phyloP scores from a whole-genome alignment of 2,797 vertebrate species.

The Liasis olivaceus region DNA sequence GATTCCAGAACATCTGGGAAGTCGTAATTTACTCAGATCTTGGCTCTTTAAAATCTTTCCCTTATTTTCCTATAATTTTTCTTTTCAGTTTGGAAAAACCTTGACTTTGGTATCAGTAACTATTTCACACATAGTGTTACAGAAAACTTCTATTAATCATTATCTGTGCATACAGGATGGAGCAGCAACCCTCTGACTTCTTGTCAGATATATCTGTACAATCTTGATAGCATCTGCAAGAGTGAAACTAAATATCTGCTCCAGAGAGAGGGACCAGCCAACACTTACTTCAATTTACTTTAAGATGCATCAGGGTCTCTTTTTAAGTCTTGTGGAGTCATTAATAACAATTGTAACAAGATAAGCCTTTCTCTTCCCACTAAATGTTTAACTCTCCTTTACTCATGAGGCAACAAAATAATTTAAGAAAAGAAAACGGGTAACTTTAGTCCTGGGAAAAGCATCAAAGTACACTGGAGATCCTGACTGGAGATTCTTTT shows the following conservation, averaged over 20 bases:
- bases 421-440: no score
- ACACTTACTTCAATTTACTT: background rate
- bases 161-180: background rate
- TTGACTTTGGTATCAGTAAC: background rate
- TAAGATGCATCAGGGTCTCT: background rate
- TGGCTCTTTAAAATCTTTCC: background rate
- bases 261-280: background rate
- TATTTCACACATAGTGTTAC: background rate
- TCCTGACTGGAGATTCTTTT: no score
- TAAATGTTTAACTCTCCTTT: background rate
- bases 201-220: background rate
- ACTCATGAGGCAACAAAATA: no score
- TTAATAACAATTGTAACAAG: background rate
- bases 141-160: no score
- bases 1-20: background rate
- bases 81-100: background rate
- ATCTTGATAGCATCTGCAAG: background rate
- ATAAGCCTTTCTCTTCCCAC: background rate
- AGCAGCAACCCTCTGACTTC: background rate
- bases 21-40: background rate
- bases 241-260: background rate
- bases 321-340: background rate
- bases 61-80: background rate
- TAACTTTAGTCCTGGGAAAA: no score
- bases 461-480: no score